Percentiles rank a stretch among this genome's conserved stretches.
These are phyloP conservation scores for Tamias sibiricus DNA, from an alignment of 2,113 vertebrate genomes.

Conservation along the genomic window DNA sequence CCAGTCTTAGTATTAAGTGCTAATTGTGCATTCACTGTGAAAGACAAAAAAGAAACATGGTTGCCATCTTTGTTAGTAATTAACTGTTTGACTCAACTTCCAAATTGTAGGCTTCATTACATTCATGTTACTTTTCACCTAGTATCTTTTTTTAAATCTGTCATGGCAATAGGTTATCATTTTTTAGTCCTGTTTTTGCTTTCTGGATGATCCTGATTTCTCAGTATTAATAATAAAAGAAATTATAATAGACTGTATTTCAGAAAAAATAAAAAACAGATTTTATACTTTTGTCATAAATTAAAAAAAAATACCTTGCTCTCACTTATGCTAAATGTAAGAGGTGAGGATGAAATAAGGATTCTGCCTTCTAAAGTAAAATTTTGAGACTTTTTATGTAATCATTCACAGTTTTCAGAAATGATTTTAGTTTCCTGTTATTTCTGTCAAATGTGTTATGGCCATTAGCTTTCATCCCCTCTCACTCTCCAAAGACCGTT, in stretches of 20 bases:
- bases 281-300: constrained; percentile 43
- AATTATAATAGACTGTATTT: constrained; percentile 31
- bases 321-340: constrained; percentile 47
- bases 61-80: constrained; percentile 84
- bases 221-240: constrained; percentile 42
- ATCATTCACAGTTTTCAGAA: constrained; percentile 50
- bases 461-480: constrained; percentile 13
- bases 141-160: constrained; percentile 74
- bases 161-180: constrained; percentile 58
- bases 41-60: constrained; percentile 82
- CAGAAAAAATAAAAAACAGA: constrained; percentile 50
- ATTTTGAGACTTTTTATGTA: constrained; percentile 24
- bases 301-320: neutral
- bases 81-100: constrained; percentile 79
- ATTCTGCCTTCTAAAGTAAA: constrained; percentile 23
- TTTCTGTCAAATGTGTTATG: constrained; percentile 35
- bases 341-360: neutral
- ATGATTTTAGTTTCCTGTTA: constrained; percentile 31
- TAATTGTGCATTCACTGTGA: constrained; percentile 82
- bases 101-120: constrained; percentile 80
- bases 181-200: constrained; percentile 56
- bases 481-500: neutral
- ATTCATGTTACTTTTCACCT: constrained; percentile 69
- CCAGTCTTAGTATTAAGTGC: constrained; percentile 82
- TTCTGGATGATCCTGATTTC: constrained; percentile 5